Conservation (phyloP, 2,113 vertebrate species). For the Silurus asotus region DNA sequence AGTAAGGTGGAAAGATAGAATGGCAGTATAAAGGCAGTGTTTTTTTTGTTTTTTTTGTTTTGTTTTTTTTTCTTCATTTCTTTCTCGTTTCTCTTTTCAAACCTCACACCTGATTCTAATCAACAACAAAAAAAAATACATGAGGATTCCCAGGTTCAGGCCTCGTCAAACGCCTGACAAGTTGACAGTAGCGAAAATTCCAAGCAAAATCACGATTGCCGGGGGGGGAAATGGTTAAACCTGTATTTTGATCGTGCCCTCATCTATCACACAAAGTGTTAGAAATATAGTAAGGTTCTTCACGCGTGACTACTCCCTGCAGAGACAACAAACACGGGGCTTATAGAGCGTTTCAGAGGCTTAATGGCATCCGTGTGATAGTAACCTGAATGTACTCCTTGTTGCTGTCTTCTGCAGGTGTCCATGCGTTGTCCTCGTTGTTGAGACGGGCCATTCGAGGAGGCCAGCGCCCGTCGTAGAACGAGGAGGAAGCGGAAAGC, state of each 20-base stretch:
- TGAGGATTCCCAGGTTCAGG: conserved; percentile 24
- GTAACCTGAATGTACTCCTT: conserved; percentile 94
- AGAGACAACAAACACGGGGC: conserved; percentile 34
- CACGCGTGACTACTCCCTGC: conserved; percentile 29
- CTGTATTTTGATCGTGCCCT: conserved; percentile 63
- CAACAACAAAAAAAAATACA: conserved; percentile 19
- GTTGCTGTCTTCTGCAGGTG: conserved; percentile 90
- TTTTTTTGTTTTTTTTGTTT: neutral
- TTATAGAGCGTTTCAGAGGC: neutral
- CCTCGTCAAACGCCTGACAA: neutral
- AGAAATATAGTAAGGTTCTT: conserved; percentile 22
- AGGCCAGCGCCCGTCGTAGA: conserved; percentile 87
- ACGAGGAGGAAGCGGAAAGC: conserved; percentile 87
- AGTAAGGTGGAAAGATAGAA: conserved; percentile 6
- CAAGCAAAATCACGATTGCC: neutral
- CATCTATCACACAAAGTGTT: conserved; percentile 69
- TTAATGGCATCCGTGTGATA: neutral
- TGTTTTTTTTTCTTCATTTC: neutral
- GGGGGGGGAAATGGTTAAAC: conserved; percentile 59
- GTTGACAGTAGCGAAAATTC: neutral
- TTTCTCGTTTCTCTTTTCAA: too few relatives aligned
- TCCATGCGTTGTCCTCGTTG: conserved; percentile 94
- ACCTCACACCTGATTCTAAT: neutral
- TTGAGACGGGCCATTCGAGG: conserved; percentile 92
- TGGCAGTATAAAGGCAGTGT: conserved; percentile 26